Base-by-base conservation (phyloP, 2,888 invertebrate species). In the Hofmannophila pseudospretella region DNA sequence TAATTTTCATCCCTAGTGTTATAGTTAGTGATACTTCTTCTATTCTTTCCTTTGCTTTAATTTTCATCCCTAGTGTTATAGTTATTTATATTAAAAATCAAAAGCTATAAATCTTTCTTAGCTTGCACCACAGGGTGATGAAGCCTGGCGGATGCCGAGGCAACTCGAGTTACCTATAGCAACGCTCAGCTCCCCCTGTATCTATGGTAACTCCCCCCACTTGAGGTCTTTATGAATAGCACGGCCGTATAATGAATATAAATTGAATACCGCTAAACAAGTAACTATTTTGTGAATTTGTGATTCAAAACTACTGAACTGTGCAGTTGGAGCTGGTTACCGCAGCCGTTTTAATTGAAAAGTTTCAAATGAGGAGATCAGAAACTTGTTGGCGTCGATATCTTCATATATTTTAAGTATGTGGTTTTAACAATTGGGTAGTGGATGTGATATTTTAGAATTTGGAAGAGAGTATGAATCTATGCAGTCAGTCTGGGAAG, bases 121-220 rank as follows among this genome's bases (percentile, higher is more conserved):
- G 14, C 31, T 36, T 36, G 22, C 19, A 36, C 36, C 36, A 26
- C 33, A 19, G 32, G 19, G 16, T 7, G 5, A 2, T 19, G 28
- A 28, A 34, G 34, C 34, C 20, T 20, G 27, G 11, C 28, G 34
- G 66, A 66, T 72, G 62, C 69, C 74, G 56, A 63, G 72, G 75
- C 70, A 78, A 78, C 79, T 52, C 58, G 49, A 53, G 58, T 77
- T 66, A 61, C 79, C 76, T 67, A 75, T 79, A 63, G 80, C 80
- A 81, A 81, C 80, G 57, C 13, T 16, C 50, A 41, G 32, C 30
- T n/a, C 55, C 52, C 67, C 61, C 54, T 40, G 76, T 78, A 62
- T 61, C 77, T 72, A 77, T 76, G 68, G 74, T 39, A 67, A 78
- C 74, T 41, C 67, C 61, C 47, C 55, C 64, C 64, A 54, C 67